Percentiles rank a stretch among this genome's conserved stretches.
These are phyloP conservation scores for Varanus salvator DNA, from an alignment of 2,113 vertebrate genomes.

Conservation along the genomic window DNA sequence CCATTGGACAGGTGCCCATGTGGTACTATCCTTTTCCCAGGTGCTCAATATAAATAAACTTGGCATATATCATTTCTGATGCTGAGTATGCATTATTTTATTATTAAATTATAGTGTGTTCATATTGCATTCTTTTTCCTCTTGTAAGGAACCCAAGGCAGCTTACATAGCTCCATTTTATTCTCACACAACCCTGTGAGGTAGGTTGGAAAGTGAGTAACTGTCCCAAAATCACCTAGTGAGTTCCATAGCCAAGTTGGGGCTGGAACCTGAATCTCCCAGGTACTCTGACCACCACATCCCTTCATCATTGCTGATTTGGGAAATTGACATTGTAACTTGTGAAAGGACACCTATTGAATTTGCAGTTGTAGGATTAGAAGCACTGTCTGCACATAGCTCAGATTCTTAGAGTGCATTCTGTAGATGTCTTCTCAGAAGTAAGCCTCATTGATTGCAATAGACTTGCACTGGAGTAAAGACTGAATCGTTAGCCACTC, in stretches of 20 bases:
- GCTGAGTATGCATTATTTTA: neutral
- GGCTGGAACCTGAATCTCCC: no score
- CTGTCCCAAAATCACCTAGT: no score
- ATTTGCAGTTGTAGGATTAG: neutral
- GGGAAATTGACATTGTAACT: neutral
- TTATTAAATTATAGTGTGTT: no score
- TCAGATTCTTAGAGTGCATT: neutral
- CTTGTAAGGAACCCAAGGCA: no score
- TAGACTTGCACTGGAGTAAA: no score
- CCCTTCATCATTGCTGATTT: neutral
- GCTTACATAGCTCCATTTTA: no score
- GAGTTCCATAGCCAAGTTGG: no score
- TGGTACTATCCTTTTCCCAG: neutral
- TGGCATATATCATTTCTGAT: neutral
- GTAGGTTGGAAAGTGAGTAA: no score
- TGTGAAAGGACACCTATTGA: neutral
- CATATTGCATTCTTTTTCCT: no score
- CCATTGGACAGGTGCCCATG: neutral
- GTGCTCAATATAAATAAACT: neutral
- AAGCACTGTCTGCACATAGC: neutral
- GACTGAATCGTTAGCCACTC: neutral
- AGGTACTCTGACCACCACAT: no score
- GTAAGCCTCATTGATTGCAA: neutral
- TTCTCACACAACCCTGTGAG: neutral
- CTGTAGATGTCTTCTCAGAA: neutral